Conservation (phyloP, 2,888 invertebrate species). For the Dryomyza anilis region DNA sequence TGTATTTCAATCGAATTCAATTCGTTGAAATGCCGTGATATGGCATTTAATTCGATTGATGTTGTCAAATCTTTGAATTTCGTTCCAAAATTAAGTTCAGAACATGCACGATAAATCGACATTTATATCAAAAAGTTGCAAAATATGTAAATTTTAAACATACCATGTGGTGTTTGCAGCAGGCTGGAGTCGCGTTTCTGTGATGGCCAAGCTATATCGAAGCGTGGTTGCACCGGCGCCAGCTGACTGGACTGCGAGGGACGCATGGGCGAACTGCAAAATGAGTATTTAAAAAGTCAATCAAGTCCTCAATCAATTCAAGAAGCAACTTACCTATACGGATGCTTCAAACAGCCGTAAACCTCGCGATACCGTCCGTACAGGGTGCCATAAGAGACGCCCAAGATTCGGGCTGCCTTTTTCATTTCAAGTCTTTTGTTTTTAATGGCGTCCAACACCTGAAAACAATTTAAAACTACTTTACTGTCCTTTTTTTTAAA, state of each 20-base stretch:
- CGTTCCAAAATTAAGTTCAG: too few relatives aligned
- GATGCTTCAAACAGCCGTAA: conserved; percentile 85
- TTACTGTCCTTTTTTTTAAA: too few relatives aligned
- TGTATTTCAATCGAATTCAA: too few relatives aligned
- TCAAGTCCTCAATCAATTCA: neutral
- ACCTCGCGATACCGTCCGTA: conserved; percentile 89
- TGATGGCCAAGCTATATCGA: conserved; percentile 46
- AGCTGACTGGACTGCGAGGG: conserved; percentile 44
- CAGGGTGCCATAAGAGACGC: conserved; percentile 88
- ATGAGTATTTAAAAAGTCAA: too few relatives aligned
- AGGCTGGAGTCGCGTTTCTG: conserved; percentile 39
- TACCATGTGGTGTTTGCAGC: conserved; percentile 45
- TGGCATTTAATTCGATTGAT: too few relatives aligned
- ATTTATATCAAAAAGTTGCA: too few relatives aligned
- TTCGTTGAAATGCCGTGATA: too few relatives aligned
- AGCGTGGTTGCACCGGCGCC: conserved; percentile 48
- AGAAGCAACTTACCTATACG: conserved; percentile 70
- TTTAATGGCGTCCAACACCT: conserved; percentile 88
- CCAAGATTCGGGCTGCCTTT: conserved; percentile 85
- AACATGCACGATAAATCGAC: too few relatives aligned
- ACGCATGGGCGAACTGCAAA: conserved; percentile 47
- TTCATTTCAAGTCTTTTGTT: conserved; percentile 93
- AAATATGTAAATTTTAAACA: conserved; percentile 3
- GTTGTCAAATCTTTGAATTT: too few relatives aligned
- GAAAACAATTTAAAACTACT: too few relatives aligned